Evolutionary conservation across 2,113 vertebrate species (phyloP).

Genomic region (Sturnus vulgaris): DNA sequence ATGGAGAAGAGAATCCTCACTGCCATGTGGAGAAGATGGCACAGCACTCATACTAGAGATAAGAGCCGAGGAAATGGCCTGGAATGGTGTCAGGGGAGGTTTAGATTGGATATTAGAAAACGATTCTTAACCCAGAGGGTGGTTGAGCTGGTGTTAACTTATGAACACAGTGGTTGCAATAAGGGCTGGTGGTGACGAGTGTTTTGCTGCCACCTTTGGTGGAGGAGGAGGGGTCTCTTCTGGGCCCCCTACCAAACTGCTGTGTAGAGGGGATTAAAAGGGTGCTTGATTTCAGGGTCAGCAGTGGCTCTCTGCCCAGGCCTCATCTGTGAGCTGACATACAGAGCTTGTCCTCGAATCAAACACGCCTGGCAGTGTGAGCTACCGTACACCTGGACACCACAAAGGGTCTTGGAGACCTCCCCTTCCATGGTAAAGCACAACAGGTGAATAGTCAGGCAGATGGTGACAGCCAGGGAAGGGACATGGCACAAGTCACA

Average conservation of each 20-base stretch:
- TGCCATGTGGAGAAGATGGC: background rate
- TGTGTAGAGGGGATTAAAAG: background rate
- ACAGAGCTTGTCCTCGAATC: background rate
- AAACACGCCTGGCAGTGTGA: rapidly evolving
- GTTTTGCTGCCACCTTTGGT: background rate
- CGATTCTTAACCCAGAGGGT: background rate
- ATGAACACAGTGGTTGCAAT: rapidly evolving
- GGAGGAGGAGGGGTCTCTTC: background rate
- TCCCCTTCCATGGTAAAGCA: background rate
- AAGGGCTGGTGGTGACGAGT: background rate
- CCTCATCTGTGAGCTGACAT: background rate
- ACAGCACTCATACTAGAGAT: background rate
- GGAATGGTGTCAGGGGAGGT: background rate
- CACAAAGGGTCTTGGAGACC: background rate
- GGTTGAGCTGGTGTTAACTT: background rate
- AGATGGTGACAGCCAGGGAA: background rate
- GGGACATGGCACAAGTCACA: background rate
- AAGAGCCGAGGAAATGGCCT: background rate
- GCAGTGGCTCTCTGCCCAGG: background rate
- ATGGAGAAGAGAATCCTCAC: background rate
- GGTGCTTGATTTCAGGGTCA: background rate
- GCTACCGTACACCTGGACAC: background rate
- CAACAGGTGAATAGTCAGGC: background rate
- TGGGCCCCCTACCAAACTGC: background rate
- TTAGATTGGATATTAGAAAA: background rate